phyloP scores from a whole-genome alignment of 1,140 invertebrate species.

The Pogonus chalceus region DNA sequence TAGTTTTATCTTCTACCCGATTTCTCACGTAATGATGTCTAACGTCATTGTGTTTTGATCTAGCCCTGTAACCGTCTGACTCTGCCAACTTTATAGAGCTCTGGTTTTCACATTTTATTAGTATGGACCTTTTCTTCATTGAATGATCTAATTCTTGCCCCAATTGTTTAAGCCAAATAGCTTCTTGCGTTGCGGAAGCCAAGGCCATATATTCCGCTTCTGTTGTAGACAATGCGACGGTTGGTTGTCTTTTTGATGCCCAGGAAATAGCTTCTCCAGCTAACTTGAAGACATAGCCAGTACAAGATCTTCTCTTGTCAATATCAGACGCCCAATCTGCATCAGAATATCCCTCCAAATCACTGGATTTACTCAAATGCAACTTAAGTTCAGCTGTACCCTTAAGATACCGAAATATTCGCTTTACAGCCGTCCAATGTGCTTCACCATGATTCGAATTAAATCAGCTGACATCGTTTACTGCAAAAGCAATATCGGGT shows the following conservation, averaged over 20 bases:
- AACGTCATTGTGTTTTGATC: constrained; percentile 18
- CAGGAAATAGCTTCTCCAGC: constrained; percentile 27
- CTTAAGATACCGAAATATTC: too few species aligned
- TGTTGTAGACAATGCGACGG: constrained; percentile 30
- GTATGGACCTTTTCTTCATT: constrained; percentile 7
- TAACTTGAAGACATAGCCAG: constrained; percentile 29
- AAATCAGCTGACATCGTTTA: constrained; percentile 11
- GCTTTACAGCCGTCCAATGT: too few species aligned
- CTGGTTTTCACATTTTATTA: constrained; percentile 7
- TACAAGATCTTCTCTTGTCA: constrained; percentile 17
- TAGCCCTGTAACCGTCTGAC: constrained; percentile 21
- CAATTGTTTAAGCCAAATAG: constrained; percentile 17
- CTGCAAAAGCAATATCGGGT: constrained; percentile 13
- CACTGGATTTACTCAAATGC: neutral
- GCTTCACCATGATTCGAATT: constrained; percentile 2
- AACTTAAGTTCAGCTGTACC: too few species aligned
- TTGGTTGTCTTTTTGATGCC: constrained; percentile 27
- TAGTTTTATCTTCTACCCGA: neutral
- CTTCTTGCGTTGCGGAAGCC: constrained; percentile 15
- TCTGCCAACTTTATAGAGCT: constrained; percentile 25
- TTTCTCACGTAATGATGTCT: constrained; percentile 12
- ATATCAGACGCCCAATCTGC: constrained; percentile 12
- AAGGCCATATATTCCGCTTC: constrained; percentile 35
- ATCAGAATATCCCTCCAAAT: neutral
- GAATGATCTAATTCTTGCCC: neutral